These are phyloP conservation scores for Pseudorhiza aurosa DNA, from an alignment of 30 jellyfish, hydroid and myxozoan genomes.

Conservation along the genomic window DNA sequence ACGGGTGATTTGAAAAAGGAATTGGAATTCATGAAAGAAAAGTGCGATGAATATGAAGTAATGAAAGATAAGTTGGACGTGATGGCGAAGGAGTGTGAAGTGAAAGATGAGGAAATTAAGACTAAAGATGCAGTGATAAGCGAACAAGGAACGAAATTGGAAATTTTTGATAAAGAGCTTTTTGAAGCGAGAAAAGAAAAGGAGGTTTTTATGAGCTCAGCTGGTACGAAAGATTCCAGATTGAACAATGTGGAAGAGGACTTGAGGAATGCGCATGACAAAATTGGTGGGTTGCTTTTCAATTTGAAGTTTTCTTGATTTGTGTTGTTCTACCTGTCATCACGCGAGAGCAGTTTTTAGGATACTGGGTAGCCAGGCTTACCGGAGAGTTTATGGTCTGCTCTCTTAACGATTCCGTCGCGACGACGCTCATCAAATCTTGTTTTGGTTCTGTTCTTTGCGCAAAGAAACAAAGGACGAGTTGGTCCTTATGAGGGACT, in stretches of 20 bases:
- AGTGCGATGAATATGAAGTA: background rate
- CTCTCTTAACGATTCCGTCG: too few relatives aligned
- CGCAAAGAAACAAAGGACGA: too few relatives aligned
- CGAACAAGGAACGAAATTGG: conserved; percentile 1
- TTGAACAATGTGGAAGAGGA: conserved; percentile 28
- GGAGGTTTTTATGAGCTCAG: background rate
- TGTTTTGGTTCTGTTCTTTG: too few relatives aligned
- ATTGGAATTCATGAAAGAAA: conserved; percentile 6
- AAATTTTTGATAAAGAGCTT: conserved; percentile 1
- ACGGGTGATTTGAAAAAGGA: conserved; percentile 9
- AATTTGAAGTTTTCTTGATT: too few relatives aligned
- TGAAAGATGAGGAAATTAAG: conserved; percentile 4
- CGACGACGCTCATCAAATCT: too few relatives aligned
- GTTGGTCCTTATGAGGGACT: too few relatives aligned
- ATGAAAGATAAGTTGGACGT: background rate
- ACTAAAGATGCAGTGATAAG: background rate
- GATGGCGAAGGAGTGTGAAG: background rate
- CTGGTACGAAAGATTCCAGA: background rate
- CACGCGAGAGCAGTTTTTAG: too few relatives aligned
- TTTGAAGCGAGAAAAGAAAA: background rate
- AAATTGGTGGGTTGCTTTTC: conserved; percentile 36
- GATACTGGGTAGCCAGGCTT: too few relatives aligned
- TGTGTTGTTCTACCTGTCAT: too few relatives aligned
- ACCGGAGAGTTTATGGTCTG: too few relatives aligned
- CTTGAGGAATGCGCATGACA: background rate